Evolutionary conservation across 2,113 vertebrate genomes (phyloP).

Genomic region (Trinectes maculatus): DNA sequence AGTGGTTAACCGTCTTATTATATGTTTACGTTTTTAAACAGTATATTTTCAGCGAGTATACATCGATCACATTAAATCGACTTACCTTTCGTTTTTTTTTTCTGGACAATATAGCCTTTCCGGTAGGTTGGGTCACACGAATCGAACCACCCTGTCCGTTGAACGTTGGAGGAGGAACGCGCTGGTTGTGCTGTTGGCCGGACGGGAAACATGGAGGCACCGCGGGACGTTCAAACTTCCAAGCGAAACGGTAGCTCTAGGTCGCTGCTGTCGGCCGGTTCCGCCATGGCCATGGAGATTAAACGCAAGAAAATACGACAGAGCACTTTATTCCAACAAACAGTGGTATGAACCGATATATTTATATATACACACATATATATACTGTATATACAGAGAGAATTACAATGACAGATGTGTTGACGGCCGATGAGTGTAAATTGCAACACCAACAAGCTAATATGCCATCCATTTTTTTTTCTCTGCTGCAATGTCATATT

Average conservation of each 20-base stretch:
- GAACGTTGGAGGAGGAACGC: constrained; percentile 34
- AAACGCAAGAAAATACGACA: constrained; percentile 82
- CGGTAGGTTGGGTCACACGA: rapidly evolving
- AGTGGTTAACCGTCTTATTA: neutral
- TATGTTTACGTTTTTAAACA: neutral
- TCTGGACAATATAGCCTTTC: rapidly evolving
- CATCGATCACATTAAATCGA: neutral
- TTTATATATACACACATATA: no score
- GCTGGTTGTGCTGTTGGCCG: neutral
- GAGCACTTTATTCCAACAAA: constrained; percentile 71
- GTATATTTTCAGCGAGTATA: rapidly evolving
- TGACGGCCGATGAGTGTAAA: constrained; percentile 16
- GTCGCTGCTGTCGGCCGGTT: constrained; percentile 67
- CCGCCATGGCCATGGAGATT: constrained; percentile 83
- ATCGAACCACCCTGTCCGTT: constrained; percentile 30
- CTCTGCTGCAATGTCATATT: neutral
- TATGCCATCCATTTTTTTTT: rapidly evolving
- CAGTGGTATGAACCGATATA: constrained; percentile 81
- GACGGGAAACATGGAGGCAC: constrained; percentile 68
- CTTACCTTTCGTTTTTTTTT: neutral
- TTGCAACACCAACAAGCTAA: constrained; percentile 8
- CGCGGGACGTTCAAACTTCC: constrained; percentile 83
- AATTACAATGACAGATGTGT: constrained; percentile 1
- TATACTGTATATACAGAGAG: no score
- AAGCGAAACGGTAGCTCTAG: constrained; percentile 52